These are phyloP conservation scores for Steinernema hermaphroditum DNA, from an alignment of 2,888 invertebrate species.

Conservation along the genomic window DNA sequence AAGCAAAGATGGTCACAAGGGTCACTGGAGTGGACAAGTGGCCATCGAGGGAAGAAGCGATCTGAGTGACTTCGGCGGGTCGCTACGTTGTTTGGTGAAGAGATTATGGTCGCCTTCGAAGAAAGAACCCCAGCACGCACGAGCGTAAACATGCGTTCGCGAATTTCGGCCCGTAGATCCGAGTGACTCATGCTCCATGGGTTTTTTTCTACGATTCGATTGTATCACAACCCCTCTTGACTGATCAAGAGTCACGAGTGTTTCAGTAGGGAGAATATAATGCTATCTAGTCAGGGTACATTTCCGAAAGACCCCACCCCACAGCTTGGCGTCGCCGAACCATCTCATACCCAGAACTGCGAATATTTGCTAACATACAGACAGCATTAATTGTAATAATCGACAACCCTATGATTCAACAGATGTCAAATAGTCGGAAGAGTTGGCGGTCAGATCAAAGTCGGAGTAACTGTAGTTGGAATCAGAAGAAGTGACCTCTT, in stretches of 20 bases:
- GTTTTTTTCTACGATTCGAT: background rate
- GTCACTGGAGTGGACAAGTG: too few species aligned
- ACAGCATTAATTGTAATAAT: too few species aligned
- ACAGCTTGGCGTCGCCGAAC: too few species aligned
- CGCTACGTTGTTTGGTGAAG: background rate
- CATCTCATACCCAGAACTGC: too few species aligned
- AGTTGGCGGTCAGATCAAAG: background rate
- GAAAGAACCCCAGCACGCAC: background rate
- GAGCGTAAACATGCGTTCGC: slow-evolving; percentile 15
- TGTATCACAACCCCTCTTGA: background rate
- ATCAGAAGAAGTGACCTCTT: background rate
- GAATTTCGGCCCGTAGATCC: background rate
- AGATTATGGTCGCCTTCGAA: slow-evolving; percentile 6
- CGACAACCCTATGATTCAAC: slow-evolving; percentile 13
- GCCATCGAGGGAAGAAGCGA: too few species aligned
- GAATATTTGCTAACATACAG: too few species aligned
- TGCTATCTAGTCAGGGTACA: too few species aligned
- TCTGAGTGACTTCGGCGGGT: too few species aligned
- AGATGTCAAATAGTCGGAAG: slow-evolving; percentile 3
- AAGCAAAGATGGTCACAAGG: too few species aligned
- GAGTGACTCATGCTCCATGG: slow-evolving; percentile 2
- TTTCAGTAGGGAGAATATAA: too few species aligned
- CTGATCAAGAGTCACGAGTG: too few species aligned
- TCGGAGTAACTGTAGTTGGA: background rate
- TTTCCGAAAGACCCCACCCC: too few species aligned